Evolutionary conservation across 2,113 vertebrate species (phyloP), one percentile per base, ranked within the genome.

Genomic region (Lethenteron camtschaticum): DNA sequence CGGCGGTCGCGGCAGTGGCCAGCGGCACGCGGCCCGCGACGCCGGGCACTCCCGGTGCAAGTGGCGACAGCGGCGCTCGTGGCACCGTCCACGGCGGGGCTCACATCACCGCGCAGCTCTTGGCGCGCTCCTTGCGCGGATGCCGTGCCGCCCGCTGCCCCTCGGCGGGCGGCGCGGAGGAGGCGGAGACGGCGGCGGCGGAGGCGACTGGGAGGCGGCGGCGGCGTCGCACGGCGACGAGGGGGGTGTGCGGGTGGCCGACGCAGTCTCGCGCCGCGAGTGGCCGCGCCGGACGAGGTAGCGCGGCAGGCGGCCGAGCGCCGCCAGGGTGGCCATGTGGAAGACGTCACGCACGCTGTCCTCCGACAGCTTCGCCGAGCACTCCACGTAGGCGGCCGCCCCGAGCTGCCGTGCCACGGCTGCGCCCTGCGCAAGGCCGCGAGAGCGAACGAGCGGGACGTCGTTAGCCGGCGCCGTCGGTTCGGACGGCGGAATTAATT

Each of bases 81-180:
- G 5, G 41, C 41, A 6, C 41, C 41, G 5, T 41, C 41, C 5
- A 6, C 41, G 68, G 68, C 18, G 2, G 68, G 12, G 12, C 11
- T 91, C 85, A 96, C 90, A 96, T 96, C 77, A 96, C 77, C 2
- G 84, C 84, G 79, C 90, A 96, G 79, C 87, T 89, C 79, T 84
- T 90, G 77, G 87, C 85, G 74, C 87, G 90, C 73, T 94, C 86
- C 77, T 90, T 92, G 5, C 81, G 83, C 85, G 79, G 91, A 87
- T 74, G 88, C 81, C 56, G 87, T 87, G 73, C 87, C 85, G 78
- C 90, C 83, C 74, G 90, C 81, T 74, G 90, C 88, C 0, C 85
- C 83, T 75, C 81, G 85, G 78, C 85, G 87, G 77, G 89, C 85
- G 60, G 90, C 82, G 73, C 87, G 87, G 68, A 92, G 84, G 57